These are phyloP conservation scores for Ormyrus pomaceus DNA, from an alignment of 2,888 invertebrate species.

Conservation along the genomic window DNA sequence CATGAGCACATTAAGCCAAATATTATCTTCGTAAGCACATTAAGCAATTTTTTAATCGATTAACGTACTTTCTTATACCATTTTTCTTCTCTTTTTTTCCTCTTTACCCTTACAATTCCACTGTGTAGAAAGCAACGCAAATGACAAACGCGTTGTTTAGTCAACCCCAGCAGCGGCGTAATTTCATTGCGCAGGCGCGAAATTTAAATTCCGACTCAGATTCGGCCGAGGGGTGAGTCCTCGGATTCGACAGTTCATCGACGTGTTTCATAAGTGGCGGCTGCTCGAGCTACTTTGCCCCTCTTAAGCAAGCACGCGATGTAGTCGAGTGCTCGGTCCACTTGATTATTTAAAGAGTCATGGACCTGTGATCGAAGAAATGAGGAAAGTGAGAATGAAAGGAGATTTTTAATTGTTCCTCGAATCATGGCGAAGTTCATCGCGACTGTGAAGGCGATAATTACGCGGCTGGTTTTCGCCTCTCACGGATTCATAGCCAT, in stretches of 20 bases:
- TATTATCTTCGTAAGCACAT: too few species aligned
- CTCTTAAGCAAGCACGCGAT: not conserved
- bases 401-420: not conserved
- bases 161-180: too few species aligned
- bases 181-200: constrained; percentile 35
- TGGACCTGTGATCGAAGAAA: not conserved
- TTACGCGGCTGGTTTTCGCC: constrained; percentile 89
- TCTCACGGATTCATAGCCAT: constrained; percentile 91
- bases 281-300: not conserved
- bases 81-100: too few species aligned
- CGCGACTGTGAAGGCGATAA: constrained; percentile 88
- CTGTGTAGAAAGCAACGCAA: too few species aligned
- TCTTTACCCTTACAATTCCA: too few species aligned
- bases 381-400: not conserved
- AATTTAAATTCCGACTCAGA: constrained; percentile 31
- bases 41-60: too few species aligned
- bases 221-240: constrained; percentile 30
- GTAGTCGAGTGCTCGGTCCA: not conserved
- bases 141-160: too few species aligned
- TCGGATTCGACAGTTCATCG: constrained; percentile 32
- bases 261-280: constrained; percentile 20
- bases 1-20: too few species aligned
- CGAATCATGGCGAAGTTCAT: constrained; percentile 84
- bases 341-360: not conserved
- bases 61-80: too few species aligned